Evolutionary conservation across 2,113 vertebrate species (phyloP).

Genomic region (Dolichotis patagonum): DNA sequence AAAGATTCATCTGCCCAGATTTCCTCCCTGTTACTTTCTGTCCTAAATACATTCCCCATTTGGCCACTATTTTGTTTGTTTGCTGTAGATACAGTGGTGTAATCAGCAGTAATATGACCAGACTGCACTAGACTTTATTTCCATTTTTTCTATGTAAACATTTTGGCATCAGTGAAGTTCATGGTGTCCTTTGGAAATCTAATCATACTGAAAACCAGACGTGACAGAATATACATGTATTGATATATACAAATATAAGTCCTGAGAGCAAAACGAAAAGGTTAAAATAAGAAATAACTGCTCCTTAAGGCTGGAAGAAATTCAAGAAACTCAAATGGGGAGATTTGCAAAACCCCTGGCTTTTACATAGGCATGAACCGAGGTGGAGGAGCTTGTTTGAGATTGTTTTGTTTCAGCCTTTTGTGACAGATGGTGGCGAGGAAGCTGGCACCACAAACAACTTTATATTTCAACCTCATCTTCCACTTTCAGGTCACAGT

Average conservation of each 20-base stretch:
- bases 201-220: conserved; percentile 12
- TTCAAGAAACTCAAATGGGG: conserved; percentile 49
- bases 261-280: conserved; percentile 58
- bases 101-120: background rate
- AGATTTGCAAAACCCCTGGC: conserved; percentile 43
- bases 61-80: background rate
- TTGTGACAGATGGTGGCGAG: conserved; percentile 25
- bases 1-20: background rate
- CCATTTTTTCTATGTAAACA: background rate
- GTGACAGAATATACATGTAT: background rate
- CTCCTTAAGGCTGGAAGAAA: conserved; percentile 54
- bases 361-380: conserved; percentile 50
- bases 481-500: conserved; percentile 85
- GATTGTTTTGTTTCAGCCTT: conserved; percentile 47
- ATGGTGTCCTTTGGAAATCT: conserved; percentile 38
- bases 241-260: conserved; percentile 47
- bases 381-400: background rate
- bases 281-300: conserved; percentile 45
- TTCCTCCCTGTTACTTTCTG: background rate
- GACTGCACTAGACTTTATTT: background rate
- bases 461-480: conserved; percentile 87
- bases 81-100: background rate
- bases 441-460: background rate
- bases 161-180: conserved; percentile 3
- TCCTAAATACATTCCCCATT: background rate